Conservation (phyloP, 1,140 invertebrate species). For the Diachasma alloeum region DNA sequence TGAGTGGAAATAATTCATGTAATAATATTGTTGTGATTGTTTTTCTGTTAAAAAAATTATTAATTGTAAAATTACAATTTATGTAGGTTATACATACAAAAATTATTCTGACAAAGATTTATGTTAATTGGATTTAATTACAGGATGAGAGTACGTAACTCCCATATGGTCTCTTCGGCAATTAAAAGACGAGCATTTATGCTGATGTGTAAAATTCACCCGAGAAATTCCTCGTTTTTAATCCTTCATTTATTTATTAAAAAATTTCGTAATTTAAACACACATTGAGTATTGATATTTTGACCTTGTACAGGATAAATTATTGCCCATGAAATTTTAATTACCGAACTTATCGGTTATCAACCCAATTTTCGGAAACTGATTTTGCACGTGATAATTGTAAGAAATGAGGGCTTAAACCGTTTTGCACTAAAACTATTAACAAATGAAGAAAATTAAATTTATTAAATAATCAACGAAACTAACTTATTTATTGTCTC, state of each 20-base stretch:
- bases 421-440: not conserved
- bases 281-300: not conserved
- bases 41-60: not conserved
- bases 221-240: not conserved
- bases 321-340: not conserved
- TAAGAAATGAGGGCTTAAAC: not conserved
- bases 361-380: not conserved
- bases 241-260: not conserved
- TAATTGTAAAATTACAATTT: not conserved
- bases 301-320: not conserved
- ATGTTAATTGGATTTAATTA: constrained; percentile 37
- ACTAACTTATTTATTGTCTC: no score
- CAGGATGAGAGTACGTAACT: not conserved
- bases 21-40: not conserved
- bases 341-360: not conserved
- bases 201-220: not conserved
- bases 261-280: not conserved
- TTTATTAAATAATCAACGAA: no score
- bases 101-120: constrained; percentile 21
- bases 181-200: constrained; percentile 14
- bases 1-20: no score
- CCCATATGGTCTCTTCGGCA: not conserved
- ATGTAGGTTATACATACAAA: not conserved
- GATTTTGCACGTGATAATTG: not conserved
- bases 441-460: not conserved